Conservation (phyloP, 2,113 vertebrate species). For the Callithrix jacchus region DNA sequence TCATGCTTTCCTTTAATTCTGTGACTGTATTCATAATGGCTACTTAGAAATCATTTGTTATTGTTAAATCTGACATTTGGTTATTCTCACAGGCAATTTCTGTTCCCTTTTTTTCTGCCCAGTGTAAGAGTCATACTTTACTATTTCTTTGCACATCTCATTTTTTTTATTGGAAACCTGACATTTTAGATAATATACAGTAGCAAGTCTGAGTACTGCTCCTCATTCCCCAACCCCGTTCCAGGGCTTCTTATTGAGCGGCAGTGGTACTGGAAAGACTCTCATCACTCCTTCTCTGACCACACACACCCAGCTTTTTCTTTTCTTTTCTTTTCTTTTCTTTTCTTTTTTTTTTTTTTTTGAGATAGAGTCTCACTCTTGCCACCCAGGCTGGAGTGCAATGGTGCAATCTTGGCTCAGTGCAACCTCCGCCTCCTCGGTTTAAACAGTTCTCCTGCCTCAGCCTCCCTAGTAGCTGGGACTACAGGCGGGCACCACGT, state of each 20-base stretch:
- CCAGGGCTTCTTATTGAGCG: background rate
- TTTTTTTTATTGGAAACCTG: background rate
- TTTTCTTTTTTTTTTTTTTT: too few species aligned
- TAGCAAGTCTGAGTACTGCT: background rate
- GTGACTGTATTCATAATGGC: background rate
- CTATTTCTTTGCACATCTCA: background rate
- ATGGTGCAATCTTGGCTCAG: too few species aligned
- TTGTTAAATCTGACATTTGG: constrained; percentile 12
- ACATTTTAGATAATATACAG: background rate
- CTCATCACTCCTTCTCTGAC: background rate
- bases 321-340: too few species aligned
- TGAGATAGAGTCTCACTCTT: too few species aligned
- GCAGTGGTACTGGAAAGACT: background rate
- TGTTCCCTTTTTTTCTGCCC: background rate
- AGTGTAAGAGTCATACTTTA: background rate
- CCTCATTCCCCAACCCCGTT: background rate
- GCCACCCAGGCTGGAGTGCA: too few species aligned
- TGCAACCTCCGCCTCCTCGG: too few species aligned
- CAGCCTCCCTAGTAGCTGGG: too few species aligned
- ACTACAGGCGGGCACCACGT: too few species aligned
- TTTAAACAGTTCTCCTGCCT: too few species aligned
- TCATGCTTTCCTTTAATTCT: constrained; percentile 40
- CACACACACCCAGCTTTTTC: background rate
- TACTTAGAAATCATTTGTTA: constrained; percentile 14
- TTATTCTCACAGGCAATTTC: background rate